These are phyloP conservation scores for Diarsia rubi DNA, from an alignment of 2,888 invertebrate species.

Conservation along the genomic window DNA sequence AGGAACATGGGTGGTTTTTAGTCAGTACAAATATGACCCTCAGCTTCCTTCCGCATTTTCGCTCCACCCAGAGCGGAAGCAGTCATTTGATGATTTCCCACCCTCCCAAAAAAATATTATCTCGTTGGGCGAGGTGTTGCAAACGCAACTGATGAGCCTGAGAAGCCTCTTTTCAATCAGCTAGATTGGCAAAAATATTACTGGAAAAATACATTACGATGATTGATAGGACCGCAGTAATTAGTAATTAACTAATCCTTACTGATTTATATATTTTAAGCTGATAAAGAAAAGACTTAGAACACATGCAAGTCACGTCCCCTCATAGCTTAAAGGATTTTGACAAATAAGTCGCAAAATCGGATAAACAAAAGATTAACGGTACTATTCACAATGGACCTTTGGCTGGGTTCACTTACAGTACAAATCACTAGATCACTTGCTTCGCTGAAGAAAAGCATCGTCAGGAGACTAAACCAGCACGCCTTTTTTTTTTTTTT, in stretches of 20 bases:
- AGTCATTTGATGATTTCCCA: no score
- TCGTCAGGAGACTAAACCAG: no score
- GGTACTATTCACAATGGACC: not conserved
- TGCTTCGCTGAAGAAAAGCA: no score
- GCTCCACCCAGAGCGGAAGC: no score
- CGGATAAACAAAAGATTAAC: not conserved
- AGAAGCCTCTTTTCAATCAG: accelerated
- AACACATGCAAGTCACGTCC: not conserved
- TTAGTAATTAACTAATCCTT: slow-evolving; percentile 8
- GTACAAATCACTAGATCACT: not conserved
- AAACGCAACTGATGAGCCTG: not conserved
- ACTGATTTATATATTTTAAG: not conserved
- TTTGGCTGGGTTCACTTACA: not conserved
- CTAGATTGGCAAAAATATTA: not conserved
- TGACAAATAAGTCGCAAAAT: not conserved
- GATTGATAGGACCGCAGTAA: slow-evolving; percentile 3
- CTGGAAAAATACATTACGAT: slow-evolving; percentile 14
- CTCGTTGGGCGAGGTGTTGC: not conserved
- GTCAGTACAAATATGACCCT: no score
- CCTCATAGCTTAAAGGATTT: not conserved
- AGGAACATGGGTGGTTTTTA: no score
- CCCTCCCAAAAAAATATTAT: no score
- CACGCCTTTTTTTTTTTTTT: no score
- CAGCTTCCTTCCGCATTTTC: no score
- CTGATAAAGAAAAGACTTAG: slow-evolving; percentile 7